A percentile compares a stretch with the other conserved stretches of the same genome.
phyloP scores from a whole-genome alignment of 2,797 vertebrate genomes.

The Sebastes miniatus region DNA sequence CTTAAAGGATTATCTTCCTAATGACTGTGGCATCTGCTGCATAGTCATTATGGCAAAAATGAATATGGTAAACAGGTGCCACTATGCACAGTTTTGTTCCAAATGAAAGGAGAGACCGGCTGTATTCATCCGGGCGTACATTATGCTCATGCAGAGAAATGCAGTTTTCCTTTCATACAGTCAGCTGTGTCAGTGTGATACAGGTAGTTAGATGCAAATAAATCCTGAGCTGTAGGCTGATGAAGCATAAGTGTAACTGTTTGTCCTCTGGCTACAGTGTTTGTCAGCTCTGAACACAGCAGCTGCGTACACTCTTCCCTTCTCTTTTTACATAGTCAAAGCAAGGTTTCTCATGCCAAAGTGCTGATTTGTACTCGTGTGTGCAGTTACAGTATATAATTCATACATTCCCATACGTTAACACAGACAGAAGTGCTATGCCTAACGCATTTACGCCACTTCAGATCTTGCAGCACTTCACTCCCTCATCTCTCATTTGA shows the following conservation, averaged over 20 bases:
- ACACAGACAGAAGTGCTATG: not conserved
- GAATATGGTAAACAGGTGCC: conserved; percentile 39
- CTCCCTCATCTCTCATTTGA: conserved; percentile 35
- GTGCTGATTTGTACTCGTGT: not conserved
- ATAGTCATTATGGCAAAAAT: conserved; percentile 15
- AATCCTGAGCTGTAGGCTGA: conserved; percentile 24
- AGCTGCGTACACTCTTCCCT: conserved; percentile 15
- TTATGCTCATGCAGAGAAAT: not conserved
- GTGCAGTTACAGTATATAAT: not conserved
- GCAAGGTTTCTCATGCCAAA: not conserved
- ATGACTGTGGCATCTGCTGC: conserved; percentile 13
- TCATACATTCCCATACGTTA: not conserved
- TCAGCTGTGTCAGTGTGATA: conserved; percentile 22
- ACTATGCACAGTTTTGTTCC: conserved; percentile 18
- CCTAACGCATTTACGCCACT: not conserved
- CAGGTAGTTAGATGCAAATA: conserved; percentile 47
- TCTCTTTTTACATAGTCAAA: conserved; percentile 25
- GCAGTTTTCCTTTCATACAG: conserved; percentile 13
- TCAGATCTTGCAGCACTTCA: not conserved
- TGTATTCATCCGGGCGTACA: conserved; percentile 5
- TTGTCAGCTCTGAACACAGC: conserved; percentile 6
- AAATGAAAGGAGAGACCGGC: conserved; percentile 7
- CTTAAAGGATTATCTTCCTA: conserved; percentile 19
- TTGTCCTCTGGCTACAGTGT: conserved; percentile 18
- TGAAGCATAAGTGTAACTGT: conserved; percentile 23